Evolutionary conservation across 2,797 vertebrate species (phyloP).

Genomic region (Cyprinella venusta): DNA sequence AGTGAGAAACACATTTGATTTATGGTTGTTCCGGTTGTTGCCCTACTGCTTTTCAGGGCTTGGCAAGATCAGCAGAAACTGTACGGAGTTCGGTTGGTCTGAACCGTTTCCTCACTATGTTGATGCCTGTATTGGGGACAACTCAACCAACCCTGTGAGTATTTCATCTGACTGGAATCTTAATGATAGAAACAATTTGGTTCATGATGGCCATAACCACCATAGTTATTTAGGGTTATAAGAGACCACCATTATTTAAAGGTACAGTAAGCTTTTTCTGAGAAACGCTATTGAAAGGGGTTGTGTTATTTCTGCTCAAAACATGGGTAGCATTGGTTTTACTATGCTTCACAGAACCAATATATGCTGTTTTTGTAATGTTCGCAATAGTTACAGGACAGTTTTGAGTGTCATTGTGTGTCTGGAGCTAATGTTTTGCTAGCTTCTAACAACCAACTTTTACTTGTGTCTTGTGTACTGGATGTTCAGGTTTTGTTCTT

Average conservation of each 20-base stretch:
- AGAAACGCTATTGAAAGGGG: background rate
- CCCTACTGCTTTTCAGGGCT: slow-evolving; percentile 68
- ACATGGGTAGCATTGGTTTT: background rate
- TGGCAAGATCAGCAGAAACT: slow-evolving; percentile 90
- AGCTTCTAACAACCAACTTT: too few relatives aligned
- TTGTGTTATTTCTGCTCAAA: background rate
- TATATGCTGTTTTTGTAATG: too few relatives aligned
- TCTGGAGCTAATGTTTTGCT: too few relatives aligned
- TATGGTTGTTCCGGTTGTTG: background rate
- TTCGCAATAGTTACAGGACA: too few relatives aligned
- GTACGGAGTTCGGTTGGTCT: slow-evolving; percentile 92
- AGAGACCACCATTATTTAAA: background rate
- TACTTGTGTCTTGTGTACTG: too few relatives aligned
- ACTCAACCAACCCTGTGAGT: slow-evolving; percentile 78
- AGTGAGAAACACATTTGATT: background rate
- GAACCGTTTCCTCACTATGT: slow-evolving; percentile 92
- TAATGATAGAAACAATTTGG: background rate
- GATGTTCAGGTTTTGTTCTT: too few relatives aligned
- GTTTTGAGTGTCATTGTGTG: too few relatives aligned
- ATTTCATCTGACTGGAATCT: background rate
- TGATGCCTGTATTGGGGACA: slow-evolving; percentile 88
- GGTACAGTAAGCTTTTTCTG: background rate
- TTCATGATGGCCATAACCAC: background rate
- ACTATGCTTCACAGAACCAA: background rate
- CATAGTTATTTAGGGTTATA: background rate